phyloP scores from a whole-genome alignment of 1,140 invertebrate species.

The Eufriesea mexicana region DNA sequence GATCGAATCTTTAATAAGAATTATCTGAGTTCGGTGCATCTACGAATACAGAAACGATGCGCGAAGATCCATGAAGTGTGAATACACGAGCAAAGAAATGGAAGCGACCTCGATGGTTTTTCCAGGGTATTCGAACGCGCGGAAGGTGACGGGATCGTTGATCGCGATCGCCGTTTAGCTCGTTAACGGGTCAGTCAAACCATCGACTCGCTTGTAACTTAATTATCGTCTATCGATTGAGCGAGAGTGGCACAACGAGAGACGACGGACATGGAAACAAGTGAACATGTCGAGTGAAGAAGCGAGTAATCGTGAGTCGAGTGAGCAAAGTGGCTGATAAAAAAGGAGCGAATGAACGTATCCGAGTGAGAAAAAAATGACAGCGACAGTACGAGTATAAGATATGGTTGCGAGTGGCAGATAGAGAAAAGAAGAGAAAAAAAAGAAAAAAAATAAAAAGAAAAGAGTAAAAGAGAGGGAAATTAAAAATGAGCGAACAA shows the following conservation, averaged over 20 bases:
- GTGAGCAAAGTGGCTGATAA: slow-evolving; percentile 2
- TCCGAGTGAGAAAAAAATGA: neutral
- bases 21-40: slow-evolving; percentile 34
- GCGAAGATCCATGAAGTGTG: slow-evolving; percentile 8
- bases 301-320: slow-evolving; percentile 11
- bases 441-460: neutral
- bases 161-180: neutral
- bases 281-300: slow-evolving; percentile 3
- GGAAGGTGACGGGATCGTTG: too few relatives aligned
- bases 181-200: neutral
- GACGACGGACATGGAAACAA: neutral
- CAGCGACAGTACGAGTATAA: neutral
- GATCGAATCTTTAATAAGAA: slow-evolving; percentile 20
- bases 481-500: slow-evolving; percentile 17
- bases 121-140: too few relatives aligned
- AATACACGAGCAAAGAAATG: slow-evolving; percentile 26
- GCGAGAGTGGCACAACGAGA: slow-evolving; percentile 41
- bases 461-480: slow-evolving; percentile 17
- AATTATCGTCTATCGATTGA: slow-evolving; percentile 46
- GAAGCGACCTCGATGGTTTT: slow-evolving; percentile 21
- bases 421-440: neutral
- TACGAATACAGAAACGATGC: slow-evolving; percentile 40
- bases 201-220: slow-evolving; percentile 23
- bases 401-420: neutral
- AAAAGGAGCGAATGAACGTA: slow-evolving; percentile 1